Evolutionary conservation across 92 coral and sea anemone species (phyloP), one percentile per base, ranked within the genome.

Genomic region (Phenganax subtilis): DNA sequence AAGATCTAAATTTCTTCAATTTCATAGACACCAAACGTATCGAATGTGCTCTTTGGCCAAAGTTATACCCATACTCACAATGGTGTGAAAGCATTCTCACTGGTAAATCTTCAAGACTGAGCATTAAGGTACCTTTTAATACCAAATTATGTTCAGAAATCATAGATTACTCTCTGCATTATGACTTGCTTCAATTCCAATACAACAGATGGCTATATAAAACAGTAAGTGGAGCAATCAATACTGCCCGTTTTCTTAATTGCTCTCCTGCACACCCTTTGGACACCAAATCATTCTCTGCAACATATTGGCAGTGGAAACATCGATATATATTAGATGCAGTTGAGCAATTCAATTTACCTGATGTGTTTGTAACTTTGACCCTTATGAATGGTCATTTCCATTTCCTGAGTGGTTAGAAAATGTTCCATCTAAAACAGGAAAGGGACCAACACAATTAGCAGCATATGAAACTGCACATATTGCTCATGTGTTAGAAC

Each of bases 211-310:
- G 85, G 85, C 11, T 81, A 8, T 81, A 9, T 25, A 67, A 81
- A 57, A 81, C 80, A 8, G 80, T 69, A 28, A 11, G 37, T 71
- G 85, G 85, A 0, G 85, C 85, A n/a, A 82, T 82, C 15, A n/a
- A 37, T 10, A 8, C 68, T 0, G 78, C 75, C 11, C 17, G 76
- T 64, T 31, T 4, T 7, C 27, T 12, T 37, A 10, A 80, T 52
- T 80, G 84, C 37, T 66, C 76, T n/a, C 84, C 84, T n/a, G 51
- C 54, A 9, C 17, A 62, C 12, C 6, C 77, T 31, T 14, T 63
- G 57, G 73, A 80, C 12, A 16, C 27, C 0, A 80, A 6, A 37
- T 3, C 77, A 7, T 80, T 80, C 71, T 66, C 60, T 0, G 0
- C 57, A 1, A 75, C 16, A 61, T 79, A 27, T 20, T 79, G 83